Percentiles rank a stretch among this genome's conserved stretches.
These are phyloP conservation scores for Tenthredo notha DNA, from an alignment of 2,888 invertebrate species.

Conservation along the genomic window DNA sequence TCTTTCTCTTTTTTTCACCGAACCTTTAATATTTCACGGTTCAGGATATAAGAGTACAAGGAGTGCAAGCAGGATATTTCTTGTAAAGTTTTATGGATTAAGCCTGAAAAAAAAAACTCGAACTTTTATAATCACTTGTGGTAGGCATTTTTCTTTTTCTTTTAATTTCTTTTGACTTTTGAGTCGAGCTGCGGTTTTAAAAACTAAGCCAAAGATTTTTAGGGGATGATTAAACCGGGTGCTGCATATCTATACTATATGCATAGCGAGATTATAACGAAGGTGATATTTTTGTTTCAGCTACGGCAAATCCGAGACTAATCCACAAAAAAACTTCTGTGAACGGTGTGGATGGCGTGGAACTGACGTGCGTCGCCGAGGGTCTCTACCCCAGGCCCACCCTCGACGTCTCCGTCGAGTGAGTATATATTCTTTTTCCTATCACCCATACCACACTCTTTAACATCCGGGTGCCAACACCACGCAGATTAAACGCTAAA, in stretches of 20 bases:
- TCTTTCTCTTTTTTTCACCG: background rate
- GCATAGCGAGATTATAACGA: background rate
- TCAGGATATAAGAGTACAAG: background rate
- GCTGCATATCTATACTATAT: background rate
- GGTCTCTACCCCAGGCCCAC: constrained; percentile 71
- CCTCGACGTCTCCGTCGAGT: constrained; percentile 74
- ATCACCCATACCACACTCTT: constrained; percentile 11
- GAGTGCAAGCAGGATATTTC: background rate
- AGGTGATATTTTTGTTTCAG: constrained; percentile 66
- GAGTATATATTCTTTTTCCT: constrained; percentile 63
- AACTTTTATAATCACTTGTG: background rate
- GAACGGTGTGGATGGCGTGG: constrained; percentile 52
- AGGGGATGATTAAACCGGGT: background rate
- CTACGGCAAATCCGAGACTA: constrained; percentile 72
- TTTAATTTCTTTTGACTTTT: background rate
- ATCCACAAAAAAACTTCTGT: constrained; percentile 65
- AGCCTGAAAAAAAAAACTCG: background rate
- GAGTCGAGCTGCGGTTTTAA: background rate
- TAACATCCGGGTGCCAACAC: constrained; percentile 29
- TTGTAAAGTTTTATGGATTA: background rate
- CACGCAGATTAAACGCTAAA: constrained; percentile 23
- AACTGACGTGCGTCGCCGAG: constrained; percentile 46
- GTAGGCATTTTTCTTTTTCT: background rate
- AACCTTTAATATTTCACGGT: background rate
- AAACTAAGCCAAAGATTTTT: background rate